These are phyloP conservation scores for Stramonita haemastoma DNA, from an alignment of 2,888 invertebrate species.

Conservation along the genomic window DNA sequence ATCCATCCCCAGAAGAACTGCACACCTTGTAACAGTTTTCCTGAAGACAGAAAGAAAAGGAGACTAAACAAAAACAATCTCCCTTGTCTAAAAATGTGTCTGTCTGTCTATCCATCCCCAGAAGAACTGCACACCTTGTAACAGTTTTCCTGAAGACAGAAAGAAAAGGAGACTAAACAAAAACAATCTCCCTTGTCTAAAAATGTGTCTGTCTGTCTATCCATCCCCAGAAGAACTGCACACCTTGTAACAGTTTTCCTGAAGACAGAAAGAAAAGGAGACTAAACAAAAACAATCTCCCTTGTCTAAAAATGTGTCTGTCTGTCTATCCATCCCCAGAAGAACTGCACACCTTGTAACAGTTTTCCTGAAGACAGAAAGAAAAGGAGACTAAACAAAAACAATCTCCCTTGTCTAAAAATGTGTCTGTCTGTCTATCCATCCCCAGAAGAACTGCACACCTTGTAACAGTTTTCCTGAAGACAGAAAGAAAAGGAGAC, in stretches of 20 bases:
- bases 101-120: background rate
- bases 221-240: too few relatives aligned
- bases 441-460: background rate
- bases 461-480: slow-evolving; percentile 46
- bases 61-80: too few relatives aligned
- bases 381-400: too few relatives aligned
- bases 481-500: background rate
- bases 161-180: too few relatives aligned
- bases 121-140: background rate
- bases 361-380: slow-evolving; percentile 43
- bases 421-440: background rate
- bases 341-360: slow-evolving; percentile 16
- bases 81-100: too few relatives aligned
- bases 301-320: background rate
- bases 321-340: background rate
- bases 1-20: too few relatives aligned
- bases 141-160: slow-evolving; percentile 47
- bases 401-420: background rate
- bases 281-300: background rate
- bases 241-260: slow-evolving; percentile 43
- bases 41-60: too few relatives aligned
- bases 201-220: too few relatives aligned
- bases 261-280: background rate
- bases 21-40: too few relatives aligned
- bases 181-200: too few relatives aligned